These are phyloP conservation scores for Aurelia coerulea DNA, from an alignment of 30 jellyfish, hydroid and myxozoan genomes.

Conservation along the genomic window DNA sequence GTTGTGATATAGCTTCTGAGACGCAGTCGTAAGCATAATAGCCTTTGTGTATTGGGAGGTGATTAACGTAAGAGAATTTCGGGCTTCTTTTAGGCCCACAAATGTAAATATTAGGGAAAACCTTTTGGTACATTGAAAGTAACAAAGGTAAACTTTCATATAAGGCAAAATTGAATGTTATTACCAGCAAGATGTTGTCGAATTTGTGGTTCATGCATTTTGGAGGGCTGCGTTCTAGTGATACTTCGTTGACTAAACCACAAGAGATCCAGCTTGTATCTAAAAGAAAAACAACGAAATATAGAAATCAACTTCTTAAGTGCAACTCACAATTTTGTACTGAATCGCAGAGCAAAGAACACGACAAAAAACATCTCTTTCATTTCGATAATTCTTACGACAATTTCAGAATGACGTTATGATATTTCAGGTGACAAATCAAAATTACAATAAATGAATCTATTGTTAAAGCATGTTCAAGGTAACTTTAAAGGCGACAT, in stretches of 20 bases:
- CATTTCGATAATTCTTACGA: no score
- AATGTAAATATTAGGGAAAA: conserved; percentile 80
- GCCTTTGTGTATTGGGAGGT: conserved; percentile 74
- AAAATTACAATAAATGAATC: no score
- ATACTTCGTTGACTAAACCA: conserved; percentile 1
- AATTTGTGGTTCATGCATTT: conserved; percentile 61
- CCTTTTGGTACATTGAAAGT: conserved; percentile 56
- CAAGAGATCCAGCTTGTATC: conserved; percentile 44
- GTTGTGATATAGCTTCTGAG: conserved; percentile 53
- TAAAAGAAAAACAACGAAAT: background rate
- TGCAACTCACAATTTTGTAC: no score
- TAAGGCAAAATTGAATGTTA: conserved; percentile 74
- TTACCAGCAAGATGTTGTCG: conserved; percentile 70
- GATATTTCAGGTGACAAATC: no score
- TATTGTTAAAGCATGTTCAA: no score
- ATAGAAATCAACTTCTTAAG: no score
- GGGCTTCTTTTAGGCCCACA: conserved; percentile 78
- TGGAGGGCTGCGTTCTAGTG: background rate
- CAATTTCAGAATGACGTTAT: no score
- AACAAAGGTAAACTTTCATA: conserved; percentile 74
- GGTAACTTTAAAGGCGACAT: no score
- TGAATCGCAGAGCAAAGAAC: no score
- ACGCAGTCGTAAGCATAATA: conserved; percentile 70
- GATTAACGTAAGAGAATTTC: conserved; percentile 20
- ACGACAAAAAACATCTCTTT: no score